Evolutionary conservation across 1,140 invertebrate genomes (phyloP), one percentile per base, ranked within the genome.

Genomic region (Tetraneura akinire): DNA sequence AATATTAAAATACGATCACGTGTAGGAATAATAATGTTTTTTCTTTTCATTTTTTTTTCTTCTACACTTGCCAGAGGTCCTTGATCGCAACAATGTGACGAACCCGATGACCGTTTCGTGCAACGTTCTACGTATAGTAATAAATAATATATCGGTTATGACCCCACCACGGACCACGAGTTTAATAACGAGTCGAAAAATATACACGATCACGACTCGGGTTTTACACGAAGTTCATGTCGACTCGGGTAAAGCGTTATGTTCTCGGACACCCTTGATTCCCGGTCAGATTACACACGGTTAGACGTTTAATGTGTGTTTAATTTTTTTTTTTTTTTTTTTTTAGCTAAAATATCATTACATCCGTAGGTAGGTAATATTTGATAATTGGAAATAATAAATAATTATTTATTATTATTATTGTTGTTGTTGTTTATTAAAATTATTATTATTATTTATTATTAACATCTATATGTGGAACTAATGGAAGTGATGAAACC

Each of bases 111-210:
- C 51, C 74, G 74, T 60, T 78, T 78, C 74, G 74, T 78, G 74
- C 74, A 62, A 32, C n/a, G 55, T 10, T 76, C 51, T 26, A 16
- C 32, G 3, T 45, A 9, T 45, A 9, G 74, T 23, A 62, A 78
- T 78, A 78, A 78, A 78, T 78, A 78, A 78, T 62, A 78, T 26
- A 78, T 78, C 21, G 74, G 74, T 47, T 78, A 62, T 78, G 26
- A 3, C 21, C 68, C 45, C 45, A 70, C 42, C 16, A 3, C 32
- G 16, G n/a, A 37, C 32, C 21, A 21, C 51, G 8, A 57, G 57
- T 57, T n/a, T 66, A 60, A 37, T 60, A 62, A 78, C 23, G 74
- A 78, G 74, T 78, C 74, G 74, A 78, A 78, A 78, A 78, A 60
- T 37, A 60, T 37, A 60, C 74, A 78, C 74, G 74, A 78, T 78